Evolutionary conservation across 2,797 vertebrate species (phyloP).

Genomic region (Molossus molossus): DNA sequence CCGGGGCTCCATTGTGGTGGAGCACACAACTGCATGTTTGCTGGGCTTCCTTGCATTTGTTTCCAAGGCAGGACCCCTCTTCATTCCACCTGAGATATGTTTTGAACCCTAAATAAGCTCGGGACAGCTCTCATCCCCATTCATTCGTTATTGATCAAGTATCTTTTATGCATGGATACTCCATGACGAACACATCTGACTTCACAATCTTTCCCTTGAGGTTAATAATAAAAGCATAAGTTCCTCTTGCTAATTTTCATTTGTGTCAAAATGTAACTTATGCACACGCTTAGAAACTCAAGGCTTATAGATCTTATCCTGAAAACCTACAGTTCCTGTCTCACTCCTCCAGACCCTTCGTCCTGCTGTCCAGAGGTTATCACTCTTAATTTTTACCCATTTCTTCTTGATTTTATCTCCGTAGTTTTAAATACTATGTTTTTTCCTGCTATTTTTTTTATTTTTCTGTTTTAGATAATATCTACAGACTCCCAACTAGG

Average conservation of each 20-base stretch:
- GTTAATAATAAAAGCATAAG: conserved; percentile 1
- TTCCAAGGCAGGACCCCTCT: neutral
- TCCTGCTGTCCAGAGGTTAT: neutral
- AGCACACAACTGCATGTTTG: conserved; percentile 65
- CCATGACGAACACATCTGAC: neutral
- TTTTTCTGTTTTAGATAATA: conserved; percentile 47
- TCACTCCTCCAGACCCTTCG: neutral
- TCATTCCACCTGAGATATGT: neutral
- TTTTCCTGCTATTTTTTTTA: neutral
- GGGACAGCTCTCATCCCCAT: neutral
- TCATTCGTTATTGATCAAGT: neutral
- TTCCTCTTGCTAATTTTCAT: conserved; percentile 47
- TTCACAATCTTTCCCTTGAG: conserved; percentile 5
- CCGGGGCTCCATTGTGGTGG: conserved; percentile 83
- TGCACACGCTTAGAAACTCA: neutral
- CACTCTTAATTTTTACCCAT: neutral
- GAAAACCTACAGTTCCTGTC: neutral
- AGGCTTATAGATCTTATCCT: neutral
- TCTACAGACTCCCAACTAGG: neutral
- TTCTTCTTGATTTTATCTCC: conserved; percentile 38
- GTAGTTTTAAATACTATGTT: neutral
- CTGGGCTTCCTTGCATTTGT: conserved; percentile 2
- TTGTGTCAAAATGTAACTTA: conserved; percentile 2
- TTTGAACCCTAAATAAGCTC: conserved; percentile 13
- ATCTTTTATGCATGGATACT: neutral